Percentiles rank a stretch among this genome's conserved stretches.
Evolutionary conservation across 1,140 invertebrate genomes (phyloP).

Genomic region (Bombus consobrinus): DNA sequence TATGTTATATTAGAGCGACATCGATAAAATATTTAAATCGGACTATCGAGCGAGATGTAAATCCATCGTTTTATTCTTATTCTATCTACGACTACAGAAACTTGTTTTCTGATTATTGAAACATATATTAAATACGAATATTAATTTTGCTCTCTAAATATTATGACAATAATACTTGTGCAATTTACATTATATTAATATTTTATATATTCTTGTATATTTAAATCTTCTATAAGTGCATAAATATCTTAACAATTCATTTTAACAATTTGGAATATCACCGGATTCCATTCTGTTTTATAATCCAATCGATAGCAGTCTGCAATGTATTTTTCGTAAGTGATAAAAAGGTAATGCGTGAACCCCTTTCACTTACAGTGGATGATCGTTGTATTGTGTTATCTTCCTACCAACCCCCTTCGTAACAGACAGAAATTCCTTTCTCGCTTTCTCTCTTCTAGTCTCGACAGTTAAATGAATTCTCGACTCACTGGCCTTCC

Average conservation of each 20-base stretch:
- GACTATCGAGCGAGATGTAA: neutral
- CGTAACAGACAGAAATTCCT: constrained; percentile 52
- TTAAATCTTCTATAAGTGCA: no score
- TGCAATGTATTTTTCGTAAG: no score
- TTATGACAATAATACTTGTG: no score
- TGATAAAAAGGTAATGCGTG: no score
- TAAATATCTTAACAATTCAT: no score
- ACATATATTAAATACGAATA: no score
- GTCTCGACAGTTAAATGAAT: constrained; percentile 52
- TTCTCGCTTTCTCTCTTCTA: constrained; percentile 45
- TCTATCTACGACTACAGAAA: no score
- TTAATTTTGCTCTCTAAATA: no score
- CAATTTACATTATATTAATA: no score
- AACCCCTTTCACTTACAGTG: constrained; percentile 6
- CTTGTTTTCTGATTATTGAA: no score
- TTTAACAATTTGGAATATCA: constrained; percentile 32
- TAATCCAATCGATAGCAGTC: neutral
- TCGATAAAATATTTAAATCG: neutral
- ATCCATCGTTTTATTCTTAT: neutral
- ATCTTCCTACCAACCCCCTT: constrained; percentile 46
- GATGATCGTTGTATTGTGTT: constrained; percentile 45
- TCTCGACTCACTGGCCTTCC: constrained; percentile 52
- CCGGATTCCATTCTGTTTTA: constrained; percentile 40
- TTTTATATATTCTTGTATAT: no score
- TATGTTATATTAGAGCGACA: neutral